Conservation (phyloP, 2,888 invertebrate genomes). For the Nebria salina region DNA sequence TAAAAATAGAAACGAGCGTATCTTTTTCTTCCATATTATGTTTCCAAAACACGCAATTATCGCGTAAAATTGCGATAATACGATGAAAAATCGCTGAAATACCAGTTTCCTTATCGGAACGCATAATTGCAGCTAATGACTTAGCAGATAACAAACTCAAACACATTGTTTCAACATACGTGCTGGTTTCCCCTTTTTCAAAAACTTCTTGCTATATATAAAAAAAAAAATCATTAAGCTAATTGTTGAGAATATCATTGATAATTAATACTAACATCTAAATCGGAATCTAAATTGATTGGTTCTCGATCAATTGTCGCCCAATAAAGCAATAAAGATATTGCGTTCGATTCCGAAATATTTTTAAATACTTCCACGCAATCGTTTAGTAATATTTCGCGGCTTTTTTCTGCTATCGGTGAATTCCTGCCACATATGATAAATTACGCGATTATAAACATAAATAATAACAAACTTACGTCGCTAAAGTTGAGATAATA, state of each 20-base stretch:
- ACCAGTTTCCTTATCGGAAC: neutral
- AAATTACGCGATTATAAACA: neutral
- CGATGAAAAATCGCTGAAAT: neutral
- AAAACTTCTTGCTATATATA: conserved; percentile 65
- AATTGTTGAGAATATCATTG: conserved; percentile 9
- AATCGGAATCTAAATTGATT: conserved; percentile 20
- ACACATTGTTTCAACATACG: conserved; percentile 65
- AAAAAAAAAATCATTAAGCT: conserved; percentile 58
- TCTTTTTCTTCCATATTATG: neutral
- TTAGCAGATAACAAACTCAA: conserved; percentile 38
- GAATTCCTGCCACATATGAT: conserved; percentile 5
- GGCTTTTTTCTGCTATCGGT: conserved; percentile 55
- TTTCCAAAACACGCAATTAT: neutral
- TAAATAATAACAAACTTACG: conserved; percentile 19
- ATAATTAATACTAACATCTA: conserved; percentile 24
- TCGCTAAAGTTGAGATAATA: conserved; percentile 53
- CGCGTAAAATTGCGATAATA: conserved; percentile 21
- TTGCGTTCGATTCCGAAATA: conserved; percentile 23
- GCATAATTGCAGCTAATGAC: neutral
- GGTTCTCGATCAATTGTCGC: conserved; percentile 46
- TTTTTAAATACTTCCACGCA: conserved; percentile 50
- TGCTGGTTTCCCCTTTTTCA: conserved; percentile 72
- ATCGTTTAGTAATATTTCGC: conserved; percentile 55
- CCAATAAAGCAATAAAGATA: conserved; percentile 33
- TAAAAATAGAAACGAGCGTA: neutral